phyloP scores from a whole-genome alignment of 2,797 vertebrate genomes.

The Mareca strepera region DNA sequence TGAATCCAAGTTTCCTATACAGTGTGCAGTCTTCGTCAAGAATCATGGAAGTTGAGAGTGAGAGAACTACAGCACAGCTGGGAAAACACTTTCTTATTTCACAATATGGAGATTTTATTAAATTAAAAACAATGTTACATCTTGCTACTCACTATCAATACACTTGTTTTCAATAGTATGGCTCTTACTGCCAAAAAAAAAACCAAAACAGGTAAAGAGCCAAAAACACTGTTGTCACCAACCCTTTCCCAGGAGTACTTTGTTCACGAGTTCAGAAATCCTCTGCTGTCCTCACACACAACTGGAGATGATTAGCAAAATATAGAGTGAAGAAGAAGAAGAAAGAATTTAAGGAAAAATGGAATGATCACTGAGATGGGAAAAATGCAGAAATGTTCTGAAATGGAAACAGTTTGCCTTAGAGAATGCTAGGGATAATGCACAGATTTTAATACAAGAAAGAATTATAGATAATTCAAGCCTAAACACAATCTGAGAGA shows the following conservation, averaged over 20 bases:
- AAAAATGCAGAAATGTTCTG: background rate
- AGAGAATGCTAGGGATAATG: background rate
- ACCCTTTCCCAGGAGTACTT: background rate
- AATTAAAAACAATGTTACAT: background rate
- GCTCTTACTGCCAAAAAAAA: background rate
- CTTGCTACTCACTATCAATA: background rate
- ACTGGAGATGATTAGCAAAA: background rate
- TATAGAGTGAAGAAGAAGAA: background rate
- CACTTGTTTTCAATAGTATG: background rate
- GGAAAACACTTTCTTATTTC: background rate
- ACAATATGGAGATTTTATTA: background rate
- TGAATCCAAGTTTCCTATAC: background rate
- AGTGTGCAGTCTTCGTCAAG: background rate
- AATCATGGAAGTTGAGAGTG: background rate
- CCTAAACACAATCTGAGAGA: background rate
- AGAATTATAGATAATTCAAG: background rate
- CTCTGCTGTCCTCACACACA: background rate
- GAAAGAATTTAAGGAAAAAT: background rate
- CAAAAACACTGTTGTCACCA: background rate
- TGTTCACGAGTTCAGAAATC: background rate
- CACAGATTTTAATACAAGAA: background rate
- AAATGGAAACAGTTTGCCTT: background rate
- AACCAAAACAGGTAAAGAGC: background rate
- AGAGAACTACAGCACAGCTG: background rate
- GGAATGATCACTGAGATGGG: background rate